Percentiles rank a stretch among this genome's conserved stretches.
phyloP scores from a whole-genome alignment of 2,888 invertebrate genomes.

The Subacronicta megacephala region DNA sequence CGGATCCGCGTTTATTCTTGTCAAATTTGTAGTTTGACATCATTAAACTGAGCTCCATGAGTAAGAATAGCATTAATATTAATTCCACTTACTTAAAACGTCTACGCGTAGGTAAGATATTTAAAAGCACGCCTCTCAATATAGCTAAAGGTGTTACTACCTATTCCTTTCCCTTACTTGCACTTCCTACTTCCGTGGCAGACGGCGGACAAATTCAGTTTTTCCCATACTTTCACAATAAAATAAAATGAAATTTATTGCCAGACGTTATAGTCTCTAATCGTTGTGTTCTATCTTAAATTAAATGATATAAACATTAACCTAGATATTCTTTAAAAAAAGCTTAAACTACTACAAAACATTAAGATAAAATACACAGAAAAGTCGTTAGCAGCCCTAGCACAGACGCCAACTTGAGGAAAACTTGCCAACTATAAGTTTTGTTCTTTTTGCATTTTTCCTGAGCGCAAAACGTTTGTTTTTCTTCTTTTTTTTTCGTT shows the following conservation, averaged over 20 bases:
- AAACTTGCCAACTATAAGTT: slow-evolving; percentile 85
- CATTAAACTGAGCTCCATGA: too few relatives aligned
- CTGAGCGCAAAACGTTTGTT: slow-evolving; percentile 69
- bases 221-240: neutral
- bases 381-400: slow-evolving; percentile 68
- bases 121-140: neutral
- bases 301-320: slow-evolving; percentile 13
- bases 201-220: neutral
- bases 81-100: too few relatives aligned
- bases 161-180: slow-evolving; percentile 13
- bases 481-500: slow-evolving; percentile 61
- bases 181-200: slow-evolving; percentile 12
- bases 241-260: too few relatives aligned
- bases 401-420: slow-evolving; percentile 72
- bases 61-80: too few relatives aligned
- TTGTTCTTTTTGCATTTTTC: slow-evolving; percentile 87
- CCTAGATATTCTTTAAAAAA: slow-evolving; percentile 40
- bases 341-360: slow-evolving; percentile 60
- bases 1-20: too few relatives aligned
- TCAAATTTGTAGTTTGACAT: too few relatives aligned
- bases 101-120: neutral
- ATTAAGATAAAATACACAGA: slow-evolving; percentile 66
- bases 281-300: neutral
- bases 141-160: slow-evolving; percentile 6
- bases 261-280: neutral